These are phyloP conservation scores for Drosophila melanosoma DNA, from an alignment of 2,888 invertebrate genomes.

Conservation along the genomic window DNA sequence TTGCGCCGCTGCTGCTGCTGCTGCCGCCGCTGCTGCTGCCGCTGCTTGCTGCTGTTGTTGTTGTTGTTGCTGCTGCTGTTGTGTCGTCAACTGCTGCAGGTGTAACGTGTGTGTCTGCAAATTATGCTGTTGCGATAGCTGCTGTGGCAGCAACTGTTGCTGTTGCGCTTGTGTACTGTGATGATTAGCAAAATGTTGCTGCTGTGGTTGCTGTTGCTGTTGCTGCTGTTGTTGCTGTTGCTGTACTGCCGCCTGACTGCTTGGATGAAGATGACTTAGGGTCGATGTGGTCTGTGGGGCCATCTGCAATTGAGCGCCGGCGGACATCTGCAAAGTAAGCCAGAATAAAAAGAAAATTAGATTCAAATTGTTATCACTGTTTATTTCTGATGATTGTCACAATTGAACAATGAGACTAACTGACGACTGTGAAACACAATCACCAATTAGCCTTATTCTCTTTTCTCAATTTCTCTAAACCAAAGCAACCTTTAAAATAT, in stretches of 20 bases:
- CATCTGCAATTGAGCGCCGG: conserved; percentile 98
- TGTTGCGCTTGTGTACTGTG: conserved; percentile 69
- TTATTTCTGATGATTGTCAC: too few species aligned
- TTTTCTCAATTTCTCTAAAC: too few species aligned
- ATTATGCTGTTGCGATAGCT: conserved; percentile 62
- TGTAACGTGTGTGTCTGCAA: conserved; percentile 66
- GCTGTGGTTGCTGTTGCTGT: conserved; percentile 59
- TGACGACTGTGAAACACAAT: too few species aligned
- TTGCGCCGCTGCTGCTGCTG: conserved; percentile 58
- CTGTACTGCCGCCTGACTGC: conserved; percentile 67
- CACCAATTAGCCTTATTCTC: too few species aligned
- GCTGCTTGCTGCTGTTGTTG: conserved; percentile 57
- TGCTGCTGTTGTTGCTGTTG: conserved; percentile 66
- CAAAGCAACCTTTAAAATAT: too few species aligned
- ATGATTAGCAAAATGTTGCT: conserved; percentile 70
- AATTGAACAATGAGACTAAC: too few species aligned
- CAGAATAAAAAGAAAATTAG: conserved; percentile 20
- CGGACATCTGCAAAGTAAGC: conserved; percentile 91
- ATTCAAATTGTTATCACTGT: background rate
- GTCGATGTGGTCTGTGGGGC: conserved; percentile 94
- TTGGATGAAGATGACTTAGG: conserved; percentile 84
- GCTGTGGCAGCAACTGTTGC: conserved; percentile 59
- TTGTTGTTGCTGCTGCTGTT: conserved; percentile 61
- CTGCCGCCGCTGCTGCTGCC: conserved; percentile 46
- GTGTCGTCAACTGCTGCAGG: conserved; percentile 65